These are phyloP conservation scores for Sitta europaea DNA, from an alignment of 2,113 vertebrate species.

Conservation along the genomic window DNA sequence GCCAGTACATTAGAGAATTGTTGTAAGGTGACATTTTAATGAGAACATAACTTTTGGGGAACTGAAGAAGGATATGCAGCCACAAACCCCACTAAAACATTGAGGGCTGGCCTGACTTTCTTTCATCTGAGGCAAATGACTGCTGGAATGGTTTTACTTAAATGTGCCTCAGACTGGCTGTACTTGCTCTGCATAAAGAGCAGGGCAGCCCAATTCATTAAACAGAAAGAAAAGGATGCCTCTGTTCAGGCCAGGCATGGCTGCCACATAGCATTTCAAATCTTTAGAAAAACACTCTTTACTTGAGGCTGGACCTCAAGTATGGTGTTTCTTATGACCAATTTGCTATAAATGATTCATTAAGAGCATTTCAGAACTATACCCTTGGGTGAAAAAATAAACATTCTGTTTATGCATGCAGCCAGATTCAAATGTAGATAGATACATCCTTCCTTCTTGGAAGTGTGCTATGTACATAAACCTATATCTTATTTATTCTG, in stretches of 20 bases:
- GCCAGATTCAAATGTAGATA: not conserved
- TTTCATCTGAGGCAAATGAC: not conserved
- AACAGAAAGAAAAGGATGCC: not conserved
- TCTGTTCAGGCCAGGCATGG: not conserved
- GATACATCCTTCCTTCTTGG: not conserved
- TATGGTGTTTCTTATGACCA: not conserved
- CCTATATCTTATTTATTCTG: not conserved
- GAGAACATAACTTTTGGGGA: constrained; percentile 31
- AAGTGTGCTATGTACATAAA: not conserved
- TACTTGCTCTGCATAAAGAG: not conserved
- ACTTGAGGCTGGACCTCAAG: not conserved
- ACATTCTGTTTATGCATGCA: not conserved
- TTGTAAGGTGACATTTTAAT: constrained; percentile 44
- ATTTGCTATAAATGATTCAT: not conserved
- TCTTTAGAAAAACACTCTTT: not conserved
- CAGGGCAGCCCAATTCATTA: not conserved
- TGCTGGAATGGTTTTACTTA: not conserved
- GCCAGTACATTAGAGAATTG: not conserved
- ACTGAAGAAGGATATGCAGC: not conserved
- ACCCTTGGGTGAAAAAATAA: not conserved
- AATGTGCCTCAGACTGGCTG: not conserved
- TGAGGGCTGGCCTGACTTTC: not conserved
- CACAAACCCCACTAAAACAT: not conserved
- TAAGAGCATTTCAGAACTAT: not conserved
- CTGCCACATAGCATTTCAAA: not conserved